phyloP scores from a whole-genome alignment of 2,888 invertebrate species.

The Hecatera dysodea region DNA sequence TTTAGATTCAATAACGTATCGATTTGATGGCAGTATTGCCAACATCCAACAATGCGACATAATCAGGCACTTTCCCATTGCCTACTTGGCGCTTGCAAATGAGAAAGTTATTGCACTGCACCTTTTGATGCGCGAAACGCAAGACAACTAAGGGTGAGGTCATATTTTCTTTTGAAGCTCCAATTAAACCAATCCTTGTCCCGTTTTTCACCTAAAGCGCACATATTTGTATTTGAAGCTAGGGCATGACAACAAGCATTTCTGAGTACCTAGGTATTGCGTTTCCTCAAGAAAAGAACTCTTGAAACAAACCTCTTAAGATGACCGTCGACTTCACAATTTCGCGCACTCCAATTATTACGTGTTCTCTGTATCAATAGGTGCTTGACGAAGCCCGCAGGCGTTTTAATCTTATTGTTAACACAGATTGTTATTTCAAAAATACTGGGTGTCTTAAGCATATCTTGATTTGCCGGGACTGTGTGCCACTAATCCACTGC shows the following conservation, averaged over 20 bases:
- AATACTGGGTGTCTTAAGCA: neutral
- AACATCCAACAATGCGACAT: constrained; percentile 38
- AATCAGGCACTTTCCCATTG: constrained; percentile 51
- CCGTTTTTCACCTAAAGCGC: neutral
- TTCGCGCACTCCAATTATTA: constrained; percentile 46
- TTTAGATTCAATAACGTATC: constrained; percentile 9
- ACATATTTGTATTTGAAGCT: constrained; percentile 1
- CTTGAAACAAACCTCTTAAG: constrained; percentile 15
- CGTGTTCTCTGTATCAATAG: constrained; percentile 18
- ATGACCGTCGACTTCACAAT: constrained; percentile 1
- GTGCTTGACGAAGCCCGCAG: constrained; percentile 14
- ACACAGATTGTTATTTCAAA: constrained; percentile 11
- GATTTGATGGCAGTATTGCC: constrained; percentile 24
- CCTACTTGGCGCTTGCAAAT: constrained; percentile 54
- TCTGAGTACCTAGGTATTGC: constrained; percentile 5
- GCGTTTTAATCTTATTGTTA: constrained; percentile 8
- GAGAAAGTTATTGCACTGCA: constrained; percentile 51
- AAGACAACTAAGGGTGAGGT: neutral
- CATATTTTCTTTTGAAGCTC: neutral
- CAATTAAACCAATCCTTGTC: neutral
- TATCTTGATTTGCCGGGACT: neutral
- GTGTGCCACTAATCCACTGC: neutral
- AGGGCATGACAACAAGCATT: neutral
- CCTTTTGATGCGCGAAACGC: constrained; percentile 36
- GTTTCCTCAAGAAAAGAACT: constrained; percentile 15